A percentile compares a stretch with the other conserved stretches of the same genome.
Conservation (phyloP, 2,113 vertebrate genomes). For the Sigmodon hispidus region DNA sequence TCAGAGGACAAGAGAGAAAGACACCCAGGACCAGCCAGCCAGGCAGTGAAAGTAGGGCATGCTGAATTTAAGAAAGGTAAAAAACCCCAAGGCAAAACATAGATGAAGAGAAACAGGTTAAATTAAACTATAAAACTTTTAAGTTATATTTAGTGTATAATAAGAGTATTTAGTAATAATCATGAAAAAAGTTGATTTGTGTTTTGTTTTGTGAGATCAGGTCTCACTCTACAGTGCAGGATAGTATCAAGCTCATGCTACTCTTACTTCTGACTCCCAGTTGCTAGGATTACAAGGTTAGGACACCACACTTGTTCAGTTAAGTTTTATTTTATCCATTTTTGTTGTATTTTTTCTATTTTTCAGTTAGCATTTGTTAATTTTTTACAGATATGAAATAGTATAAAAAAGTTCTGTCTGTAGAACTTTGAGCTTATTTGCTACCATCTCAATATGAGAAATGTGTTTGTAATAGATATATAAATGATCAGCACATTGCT, state of each 20-base stretch:
- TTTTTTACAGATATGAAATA: constrained; percentile 7
- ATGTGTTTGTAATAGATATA: constrained; percentile 22
- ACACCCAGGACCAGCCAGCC: background rate
- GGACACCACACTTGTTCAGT: background rate
- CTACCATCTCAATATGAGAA: constrained; percentile 22
- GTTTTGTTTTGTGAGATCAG: background rate
- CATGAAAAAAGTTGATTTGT: background rate
- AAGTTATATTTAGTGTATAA: background rate
- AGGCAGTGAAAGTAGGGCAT: background rate
- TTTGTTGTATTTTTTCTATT: constrained; percentile 6
- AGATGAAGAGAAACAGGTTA: background rate
- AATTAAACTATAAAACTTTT: background rate
- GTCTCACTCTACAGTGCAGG: background rate
- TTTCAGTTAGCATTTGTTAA: constrained; percentile 41
- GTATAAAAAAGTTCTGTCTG: constrained; percentile 45
- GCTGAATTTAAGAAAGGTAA: background rate
- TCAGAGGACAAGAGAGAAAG: background rate
- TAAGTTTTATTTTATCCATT: constrained; percentile 29
- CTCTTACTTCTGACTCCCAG: background rate
- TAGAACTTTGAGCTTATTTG: constrained; percentile 25
- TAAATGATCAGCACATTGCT: constrained; percentile 38
- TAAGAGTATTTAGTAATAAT: background rate
- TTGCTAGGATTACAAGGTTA: background rate
- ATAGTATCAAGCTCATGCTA: background rate
- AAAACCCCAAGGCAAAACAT: background rate